Evolutionary conservation across 2,113 vertebrate species (phyloP).

Genomic region (Isichthys henryi): DNA sequence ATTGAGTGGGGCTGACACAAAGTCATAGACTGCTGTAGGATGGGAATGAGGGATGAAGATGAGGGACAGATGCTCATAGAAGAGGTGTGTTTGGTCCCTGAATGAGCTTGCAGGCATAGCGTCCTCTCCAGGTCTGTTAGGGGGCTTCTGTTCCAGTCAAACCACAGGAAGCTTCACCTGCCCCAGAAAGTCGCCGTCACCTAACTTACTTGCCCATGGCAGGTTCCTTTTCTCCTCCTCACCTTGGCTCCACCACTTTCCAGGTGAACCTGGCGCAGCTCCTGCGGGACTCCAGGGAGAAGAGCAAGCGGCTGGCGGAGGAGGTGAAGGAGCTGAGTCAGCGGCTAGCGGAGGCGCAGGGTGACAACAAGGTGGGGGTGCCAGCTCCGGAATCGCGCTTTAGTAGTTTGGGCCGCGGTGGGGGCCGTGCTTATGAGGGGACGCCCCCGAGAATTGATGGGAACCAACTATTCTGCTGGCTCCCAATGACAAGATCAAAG

Average conservation of each 20-base stretch:
- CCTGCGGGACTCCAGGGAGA: conserved; percentile 79
- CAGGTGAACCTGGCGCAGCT: conserved; percentile 90
- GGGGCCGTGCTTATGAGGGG: not conserved
- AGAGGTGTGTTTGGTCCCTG: not conserved
- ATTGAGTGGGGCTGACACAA: not conserved
- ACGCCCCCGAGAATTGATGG: not conserved
- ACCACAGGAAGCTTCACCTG: not conserved
- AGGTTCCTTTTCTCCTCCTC: not conserved
- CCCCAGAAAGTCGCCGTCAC: not conserved
- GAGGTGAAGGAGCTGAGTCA: conserved; percentile 90
- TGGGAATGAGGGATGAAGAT: not conserved
- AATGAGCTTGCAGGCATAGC: not conserved
- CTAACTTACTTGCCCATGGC: not conserved
- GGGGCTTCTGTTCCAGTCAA: not conserved
- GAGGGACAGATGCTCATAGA: not conserved
- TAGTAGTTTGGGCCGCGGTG: not conserved
- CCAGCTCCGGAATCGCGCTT: not conserved
- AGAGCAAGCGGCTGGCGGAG: conserved; percentile 73
- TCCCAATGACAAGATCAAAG: not conserved
- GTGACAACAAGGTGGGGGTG: conserved; percentile 89
- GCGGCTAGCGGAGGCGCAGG: conserved; percentile 82
- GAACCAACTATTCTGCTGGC: not conserved
- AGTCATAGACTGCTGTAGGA: not conserved
- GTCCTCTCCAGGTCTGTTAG: not conserved
- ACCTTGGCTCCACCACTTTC: conserved; percentile 19